A percentile compares a stretch with the other conserved stretches of the same genome.
Evolutionary conservation across 1,140 invertebrate species (phyloP).

Genomic region (Chelonus insularis): DNA sequence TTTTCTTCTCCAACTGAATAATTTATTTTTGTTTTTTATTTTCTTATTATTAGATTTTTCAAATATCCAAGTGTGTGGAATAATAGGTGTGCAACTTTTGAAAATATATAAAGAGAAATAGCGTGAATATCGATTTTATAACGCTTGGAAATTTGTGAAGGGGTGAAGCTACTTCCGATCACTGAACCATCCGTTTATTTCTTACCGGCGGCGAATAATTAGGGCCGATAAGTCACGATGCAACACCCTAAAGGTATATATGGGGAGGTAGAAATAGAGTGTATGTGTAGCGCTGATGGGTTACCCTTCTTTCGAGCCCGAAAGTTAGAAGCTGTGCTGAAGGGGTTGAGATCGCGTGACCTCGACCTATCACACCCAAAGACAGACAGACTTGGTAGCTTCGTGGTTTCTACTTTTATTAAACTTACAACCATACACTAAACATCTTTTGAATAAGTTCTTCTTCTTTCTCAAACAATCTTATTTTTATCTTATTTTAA

Average conservation of each 20-base stretch:
- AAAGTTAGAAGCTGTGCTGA: slow-evolving; percentile 41
- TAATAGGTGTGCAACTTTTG: background rate
- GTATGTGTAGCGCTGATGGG: slow-evolving; percentile 22
- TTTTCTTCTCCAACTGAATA: background rate
- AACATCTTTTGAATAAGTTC: too few species aligned
- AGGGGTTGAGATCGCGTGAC: slow-evolving; percentile 52
- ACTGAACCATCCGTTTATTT: slow-evolving; percentile 50
- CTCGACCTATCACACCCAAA: slow-evolving; percentile 50
- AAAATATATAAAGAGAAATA: background rate
- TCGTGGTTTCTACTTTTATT: slow-evolving; percentile 54
- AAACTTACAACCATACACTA: slow-evolving; percentile 33
- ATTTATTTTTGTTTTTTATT: background rate
- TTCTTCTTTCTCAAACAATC: too few species aligned
- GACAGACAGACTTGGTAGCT: slow-evolving; percentile 48
- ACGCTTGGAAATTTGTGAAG: slow-evolving; percentile 40
- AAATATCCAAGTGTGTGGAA: slow-evolving; percentile 7
- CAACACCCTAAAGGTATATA: slow-evolving; percentile 43
- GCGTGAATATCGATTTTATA: slow-evolving; percentile 49
- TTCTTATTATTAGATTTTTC: too few species aligned
- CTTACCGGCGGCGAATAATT: slow-evolving; percentile 50
- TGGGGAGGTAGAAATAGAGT: slow-evolving; percentile 21
- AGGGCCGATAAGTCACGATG: slow-evolving; percentile 58
- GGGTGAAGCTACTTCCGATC: slow-evolving; percentile 38
- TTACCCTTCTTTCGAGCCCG: slow-evolving; percentile 28
- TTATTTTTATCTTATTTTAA: too few species aligned